A percentile compares a stretch with the other conserved stretches of the same genome.
Evolutionary conservation across 2,113 vertebrate genomes (phyloP).

Genomic region (Excalfactoria chinensis): DNA sequence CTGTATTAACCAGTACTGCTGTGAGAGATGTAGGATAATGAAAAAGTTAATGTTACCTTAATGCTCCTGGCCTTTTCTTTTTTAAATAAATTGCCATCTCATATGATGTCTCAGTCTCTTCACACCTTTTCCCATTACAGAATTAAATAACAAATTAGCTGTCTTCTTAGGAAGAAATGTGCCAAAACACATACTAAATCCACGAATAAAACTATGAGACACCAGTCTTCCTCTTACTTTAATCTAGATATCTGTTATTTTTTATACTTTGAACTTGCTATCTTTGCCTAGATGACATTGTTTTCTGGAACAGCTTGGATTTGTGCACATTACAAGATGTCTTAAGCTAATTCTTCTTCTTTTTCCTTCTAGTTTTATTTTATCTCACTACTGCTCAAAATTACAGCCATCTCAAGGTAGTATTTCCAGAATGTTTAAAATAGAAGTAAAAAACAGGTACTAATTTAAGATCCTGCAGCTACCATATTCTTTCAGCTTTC

Average conservation of each 20-base stretch:
- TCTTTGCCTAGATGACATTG: background rate
- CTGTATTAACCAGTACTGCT: background rate
- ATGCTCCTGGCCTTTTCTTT: background rate
- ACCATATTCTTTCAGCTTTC: background rate
- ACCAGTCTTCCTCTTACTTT: background rate
- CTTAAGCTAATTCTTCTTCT: background rate
- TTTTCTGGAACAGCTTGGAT: background rate
- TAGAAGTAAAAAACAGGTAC: background rate
- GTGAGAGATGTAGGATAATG: background rate
- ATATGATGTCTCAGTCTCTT: background rate
- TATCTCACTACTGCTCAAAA: background rate
- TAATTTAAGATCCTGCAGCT: background rate
- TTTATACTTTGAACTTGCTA: background rate
- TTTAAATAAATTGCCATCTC: background rate
- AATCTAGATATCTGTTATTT: background rate
- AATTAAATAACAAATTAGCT: background rate
- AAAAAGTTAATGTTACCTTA: background rate
- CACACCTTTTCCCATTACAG: background rate
- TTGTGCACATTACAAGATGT: background rate
- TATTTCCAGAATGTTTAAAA: background rate
- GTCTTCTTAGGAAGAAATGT: conserved; percentile 4
- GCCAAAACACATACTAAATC: background rate
- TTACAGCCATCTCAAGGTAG: background rate
- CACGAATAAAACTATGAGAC: background rate
- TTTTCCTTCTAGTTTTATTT: background rate